Base-by-base conservation (phyloP, 1,140 invertebrate species). In the Euwallacea similis region DNA sequence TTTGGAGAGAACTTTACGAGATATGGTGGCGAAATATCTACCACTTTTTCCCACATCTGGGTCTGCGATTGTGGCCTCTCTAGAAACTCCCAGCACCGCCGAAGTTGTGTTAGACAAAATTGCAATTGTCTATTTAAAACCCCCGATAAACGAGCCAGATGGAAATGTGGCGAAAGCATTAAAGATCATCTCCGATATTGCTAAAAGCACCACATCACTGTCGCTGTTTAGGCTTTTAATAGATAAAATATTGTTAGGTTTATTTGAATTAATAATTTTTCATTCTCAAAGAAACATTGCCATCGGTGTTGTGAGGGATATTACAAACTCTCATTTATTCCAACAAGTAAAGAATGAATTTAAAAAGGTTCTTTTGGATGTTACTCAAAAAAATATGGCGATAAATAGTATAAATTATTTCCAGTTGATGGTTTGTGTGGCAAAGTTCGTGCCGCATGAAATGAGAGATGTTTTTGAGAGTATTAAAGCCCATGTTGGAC, bases 381-480 rank as follows among this genome's bases (percentile, higher is more conserved):
- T 77, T n/a, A 78, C 76, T 16, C 72, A 77, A 33, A 78, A 80
- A 74, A 76, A 80, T 73, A 73, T 81, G 53, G 77, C 74, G 2
- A 76, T 80, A 67, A 78, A 77, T 72, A 75, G 76, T 0, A 76
- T 74, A 21, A 76, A 77, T 61, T 80, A 77, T 71, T 81, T 80
- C 60, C 78, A 81, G 53, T 74, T 80, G 21, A 54, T 76, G 42
- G 72, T 61, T 43, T 67, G 74, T 71, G 61, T 81, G 53, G 71
- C 74, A 9, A 79, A 77, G 66, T 73, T 79, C 63, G 72, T 77
- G 4, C 76, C 78, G 9, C 68, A 47, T 60, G 75, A 76, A 66
- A 54, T 80, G 6, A 71, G 61, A 44, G 60, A 58, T 44, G 13
- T 75, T 7, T 60, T 80, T 2, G 74, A 62, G 11, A 63, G 67